Evolutionary conservation across 1,140 invertebrate species (phyloP).

Genomic region (Drosophila athabasca): DNA sequence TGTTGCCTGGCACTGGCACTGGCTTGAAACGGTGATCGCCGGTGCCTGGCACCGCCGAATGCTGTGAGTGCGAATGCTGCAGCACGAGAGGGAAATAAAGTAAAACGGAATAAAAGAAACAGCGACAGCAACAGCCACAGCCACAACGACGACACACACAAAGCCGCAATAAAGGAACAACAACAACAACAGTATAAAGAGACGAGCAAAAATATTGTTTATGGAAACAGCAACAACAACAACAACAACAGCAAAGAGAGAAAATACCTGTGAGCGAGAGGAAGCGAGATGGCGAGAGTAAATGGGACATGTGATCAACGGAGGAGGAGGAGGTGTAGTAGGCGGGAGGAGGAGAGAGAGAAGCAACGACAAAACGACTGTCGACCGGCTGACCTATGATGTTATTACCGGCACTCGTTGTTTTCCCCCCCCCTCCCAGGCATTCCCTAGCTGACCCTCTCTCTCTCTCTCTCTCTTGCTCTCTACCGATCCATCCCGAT

Average conservation of each 20-base stretch:
- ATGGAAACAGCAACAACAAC: constrained; percentile 47
- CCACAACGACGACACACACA: constrained; percentile 39
- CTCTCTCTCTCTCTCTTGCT: not conserved
- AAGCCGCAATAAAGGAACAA: constrained; percentile 47
- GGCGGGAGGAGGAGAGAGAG: not conserved
- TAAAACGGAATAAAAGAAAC: constrained; percentile 12
- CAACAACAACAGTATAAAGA: constrained; percentile 41
- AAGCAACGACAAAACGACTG: constrained; percentile 11
- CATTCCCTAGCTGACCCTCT: not conserved
- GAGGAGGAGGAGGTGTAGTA: too few relatives aligned
- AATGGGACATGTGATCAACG: constrained; percentile 48
- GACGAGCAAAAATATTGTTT: constrained; percentile 58
- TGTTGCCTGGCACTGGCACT: constrained; percentile 44
- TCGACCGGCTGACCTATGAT: constrained; percentile 72
- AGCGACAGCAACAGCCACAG: constrained; percentile 25
- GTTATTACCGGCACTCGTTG: constrained; percentile 64
- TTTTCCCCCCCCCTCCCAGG: not conserved
- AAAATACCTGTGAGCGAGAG: constrained; percentile 50
- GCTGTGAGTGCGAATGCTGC: constrained; percentile 33
- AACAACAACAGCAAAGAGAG: constrained; percentile 35
- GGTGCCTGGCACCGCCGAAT: constrained; percentile 72
- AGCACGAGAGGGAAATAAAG: constrained; percentile 29
- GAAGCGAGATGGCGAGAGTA: not conserved
- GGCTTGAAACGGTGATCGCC: constrained; percentile 76
- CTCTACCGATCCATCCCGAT: not conserved